Conservation (phyloP, 2,888 invertebrate species). For the Pegoplata infirma region DNA sequence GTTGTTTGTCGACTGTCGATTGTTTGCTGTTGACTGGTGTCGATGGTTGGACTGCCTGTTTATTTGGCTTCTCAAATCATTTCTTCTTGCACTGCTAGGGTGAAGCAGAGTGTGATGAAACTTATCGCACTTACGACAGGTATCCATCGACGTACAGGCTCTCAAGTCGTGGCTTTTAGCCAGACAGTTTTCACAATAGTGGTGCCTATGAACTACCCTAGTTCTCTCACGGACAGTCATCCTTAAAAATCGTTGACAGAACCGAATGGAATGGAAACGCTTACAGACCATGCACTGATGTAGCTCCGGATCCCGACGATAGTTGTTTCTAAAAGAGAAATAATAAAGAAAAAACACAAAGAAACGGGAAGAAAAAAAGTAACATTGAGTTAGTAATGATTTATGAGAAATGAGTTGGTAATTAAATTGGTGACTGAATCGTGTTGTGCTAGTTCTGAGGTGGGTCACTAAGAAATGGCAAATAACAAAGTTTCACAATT, state of each 20-base stretch:
- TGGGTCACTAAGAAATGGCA: neutral
- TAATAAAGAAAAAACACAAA: neutral
- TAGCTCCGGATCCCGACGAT: neutral
- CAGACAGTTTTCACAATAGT: slow-evolving; percentile 15
- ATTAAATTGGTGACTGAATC: neutral
- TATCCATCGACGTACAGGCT: neutral
- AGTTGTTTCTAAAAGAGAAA: neutral
- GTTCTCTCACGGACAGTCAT: neutral
- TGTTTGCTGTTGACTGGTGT: neutral
- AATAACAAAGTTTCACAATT: neutral
- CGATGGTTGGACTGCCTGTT: neutral
- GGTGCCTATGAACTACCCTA: neutral
- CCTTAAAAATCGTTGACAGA: neutral
- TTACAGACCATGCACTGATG: slow-evolving; percentile 4
- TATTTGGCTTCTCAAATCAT: neutral
- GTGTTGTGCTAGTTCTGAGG: neutral
- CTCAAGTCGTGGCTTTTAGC: slow-evolving; percentile 1
- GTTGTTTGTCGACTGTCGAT: neutral
- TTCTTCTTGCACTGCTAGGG: neutral
- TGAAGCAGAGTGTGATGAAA: slow-evolving; percentile 9
- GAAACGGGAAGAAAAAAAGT: too few species aligned
- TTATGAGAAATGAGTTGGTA: neutral
- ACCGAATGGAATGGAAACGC: neutral
- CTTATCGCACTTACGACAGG: neutral
- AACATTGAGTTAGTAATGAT: neutral